Base-by-base conservation (phyloP, 2,113 vertebrate genomes). In the Harpagus bidentatus region DNA sequence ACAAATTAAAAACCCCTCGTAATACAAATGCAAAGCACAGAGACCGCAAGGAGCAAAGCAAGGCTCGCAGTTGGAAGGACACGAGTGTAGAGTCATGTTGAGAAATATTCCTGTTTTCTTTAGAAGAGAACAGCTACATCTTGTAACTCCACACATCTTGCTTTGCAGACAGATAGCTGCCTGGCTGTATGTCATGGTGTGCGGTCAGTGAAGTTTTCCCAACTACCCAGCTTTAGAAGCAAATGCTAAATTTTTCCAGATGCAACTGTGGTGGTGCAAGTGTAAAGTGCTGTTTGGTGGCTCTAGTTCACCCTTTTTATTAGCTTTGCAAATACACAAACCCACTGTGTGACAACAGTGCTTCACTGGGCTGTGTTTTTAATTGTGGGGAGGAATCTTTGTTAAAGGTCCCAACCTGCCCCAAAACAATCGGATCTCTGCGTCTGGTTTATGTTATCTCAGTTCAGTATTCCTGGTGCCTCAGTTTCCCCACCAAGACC, bases 381-480 rank as follows among this genome's bases (percentile, higher is more conserved):
- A 36, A 26, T 53, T 38, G 14, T 1, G 3, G 17, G 8, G 7
- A 26, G 38, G 53, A 10, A 38, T 69, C 53, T 32, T 36, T 7
- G 13, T 26, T 21, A 12, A 26, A 18, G 52, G 43, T 28, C 52
- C 6, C 32, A 18, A 21, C 36, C 32, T 2, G 36, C 28, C 48
- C 15, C 2, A 22, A 62, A 28, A 5, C 21, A 10, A 11, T 9
- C 2, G 14, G 8, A 11, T 22, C 40, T 19, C 17, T 50, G 42
- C 9, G 3, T 3, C 5, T 3, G 56, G 58, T 43, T 56, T 18
- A 11, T 26, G 26, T 38, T 38, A 13, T 8, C 56, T 38, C 23
- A 3, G 19, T 32, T 32, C 73, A 25, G 13, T 2, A 2, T 2
- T 12, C 48, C 61, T 12, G 0, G 36, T n/a, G 36, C 36, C 26